These are phyloP conservation scores for Iselma pallidipennis DNA, from an alignment of 2,888 invertebrate genomes.

Conservation along the genomic window DNA sequence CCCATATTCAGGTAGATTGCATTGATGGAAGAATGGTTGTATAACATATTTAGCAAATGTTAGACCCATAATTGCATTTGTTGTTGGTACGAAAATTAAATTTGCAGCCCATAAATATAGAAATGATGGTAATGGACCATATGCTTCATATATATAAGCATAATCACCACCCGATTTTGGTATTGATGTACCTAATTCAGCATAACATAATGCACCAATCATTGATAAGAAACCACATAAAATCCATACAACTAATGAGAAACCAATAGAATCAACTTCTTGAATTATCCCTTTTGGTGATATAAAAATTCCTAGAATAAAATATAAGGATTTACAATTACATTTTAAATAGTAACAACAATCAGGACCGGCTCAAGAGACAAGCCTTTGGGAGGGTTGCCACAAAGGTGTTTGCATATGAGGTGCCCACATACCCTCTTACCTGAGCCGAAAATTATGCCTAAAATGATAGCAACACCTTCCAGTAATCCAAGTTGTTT, in stretches of 20 bases:
- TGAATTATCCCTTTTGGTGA: slow-evolving; percentile 92
- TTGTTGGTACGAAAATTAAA: slow-evolving; percentile 93
- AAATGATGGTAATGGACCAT: slow-evolving; percentile 89
- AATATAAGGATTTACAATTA: slow-evolving; percentile 18
- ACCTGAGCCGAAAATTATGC: slow-evolving; percentile 93
- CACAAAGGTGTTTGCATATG: no score
- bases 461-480: slow-evolving; percentile 92
- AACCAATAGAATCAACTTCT: slow-evolving; percentile 88
- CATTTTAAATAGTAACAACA: not conserved
- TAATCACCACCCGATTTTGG: slow-evolving; percentile 97
- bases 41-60: slow-evolving; percentile 93
- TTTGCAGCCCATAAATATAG: slow-evolving; percentile 97
- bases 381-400: no score
- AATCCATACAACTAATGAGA: slow-evolving; percentile 86
- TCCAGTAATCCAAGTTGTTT: slow-evolving; percentile 88
- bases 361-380: no score
- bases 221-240: slow-evolving; percentile 87
- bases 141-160: slow-evolving; percentile 92
- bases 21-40: slow-evolving; percentile 82
- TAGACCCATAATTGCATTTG: slow-evolving; percentile 94
- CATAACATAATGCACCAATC: slow-evolving; percentile 95
- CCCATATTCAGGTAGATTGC: slow-evolving; percentile 70
- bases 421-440: no score
- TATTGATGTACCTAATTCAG: slow-evolving; percentile 87
- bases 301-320: slow-evolving; percentile 82